A percentile compares a stretch with the other conserved stretches of the same genome.
phyloP scores from a whole-genome alignment of 2,113 vertebrate species.

The Poecilia latipinna region DNA sequence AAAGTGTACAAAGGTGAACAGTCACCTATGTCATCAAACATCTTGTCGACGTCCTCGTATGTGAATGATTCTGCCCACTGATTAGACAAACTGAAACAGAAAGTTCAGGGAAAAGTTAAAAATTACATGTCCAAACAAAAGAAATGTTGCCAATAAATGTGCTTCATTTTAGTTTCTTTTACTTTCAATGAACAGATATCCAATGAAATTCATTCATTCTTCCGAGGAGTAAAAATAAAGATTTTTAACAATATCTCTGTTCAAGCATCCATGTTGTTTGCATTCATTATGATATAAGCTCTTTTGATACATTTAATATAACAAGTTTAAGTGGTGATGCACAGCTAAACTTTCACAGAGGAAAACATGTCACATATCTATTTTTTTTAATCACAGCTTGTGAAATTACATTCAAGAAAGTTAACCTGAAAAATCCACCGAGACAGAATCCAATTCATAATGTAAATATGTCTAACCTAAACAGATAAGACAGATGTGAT shows the following conservation, averaged over 20 bases:
- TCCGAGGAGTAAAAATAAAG: not conserved
- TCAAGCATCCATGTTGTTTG: not conserved
- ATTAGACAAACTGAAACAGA: slow-evolving; percentile 45
- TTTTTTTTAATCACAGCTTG: not conserved
- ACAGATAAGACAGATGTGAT: not conserved
- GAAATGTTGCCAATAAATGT: not conserved
- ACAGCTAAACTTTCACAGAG: not conserved
- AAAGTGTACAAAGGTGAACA: not conserved
- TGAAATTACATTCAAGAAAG: not conserved
- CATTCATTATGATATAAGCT: not conserved
- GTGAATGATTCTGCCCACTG: slow-evolving; percentile 6
- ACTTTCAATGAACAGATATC: not conserved
- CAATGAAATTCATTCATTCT: not conserved
- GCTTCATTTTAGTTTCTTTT: not conserved
- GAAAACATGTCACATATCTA: not conserved
- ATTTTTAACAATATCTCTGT: not conserved
- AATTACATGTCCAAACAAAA: not conserved
- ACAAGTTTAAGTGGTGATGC: not conserved
- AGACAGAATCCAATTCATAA: not conserved
- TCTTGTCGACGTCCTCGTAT: slow-evolving; percentile 61
- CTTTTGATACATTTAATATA: not conserved
- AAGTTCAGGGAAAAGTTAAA: not conserved
- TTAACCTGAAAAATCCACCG: not conserved
- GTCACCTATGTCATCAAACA: slow-evolving; percentile 77
- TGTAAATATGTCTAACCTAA: not conserved